Base-by-base conservation (phyloP, 2,888 invertebrate genomes). In the Lacanobia oleracea region DNA sequence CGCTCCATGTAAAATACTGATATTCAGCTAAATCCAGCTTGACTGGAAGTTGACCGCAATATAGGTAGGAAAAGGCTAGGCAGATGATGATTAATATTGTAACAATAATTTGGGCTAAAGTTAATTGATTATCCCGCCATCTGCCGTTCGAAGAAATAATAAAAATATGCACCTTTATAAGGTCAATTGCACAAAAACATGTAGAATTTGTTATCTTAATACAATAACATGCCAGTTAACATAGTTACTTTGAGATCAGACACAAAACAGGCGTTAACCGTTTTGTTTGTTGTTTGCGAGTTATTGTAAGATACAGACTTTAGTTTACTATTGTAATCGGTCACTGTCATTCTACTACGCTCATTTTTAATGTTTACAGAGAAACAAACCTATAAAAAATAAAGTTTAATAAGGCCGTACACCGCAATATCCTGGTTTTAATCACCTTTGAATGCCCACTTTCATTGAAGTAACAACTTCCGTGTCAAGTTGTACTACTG, bases 401-500 rank as follows among this genome's bases (percentile, higher is more conserved):
- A 40, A 23, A 72, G 53, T 16, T 21, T n/a, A 14, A 43, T 54
- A 51, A 59, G 27, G 18, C 21, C 37, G 16, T 53, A 27, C 3
- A 12, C 16, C 33, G 27, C 12, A 27, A 69, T n/a, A 64, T 51
- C 50, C 60, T 51, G 8, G 12, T 53, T 67, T 62, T 54, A 45
- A 61, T 71, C 9, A 16, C 14, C 50, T 43, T 67, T 43, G 1
- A 56, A 67, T 61, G 48, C 50, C 18, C 14, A 60, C 27, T 67
- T 67, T 59, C 23, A 70, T 59, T 18, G 1, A 65, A 57, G 18
- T 60, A 27, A 27, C 6, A 21, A 79, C 64, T 72, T 77, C 84
- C 77, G 65, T 16, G 77, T 53, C 18, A 61, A 79, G 64, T 83
- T 79, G 67, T 27, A 61, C 73, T 85, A 80, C 81, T 83, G 81